Base-by-base conservation (phyloP, 2,888 invertebrate genomes). In the Euclidia mi region DNA sequence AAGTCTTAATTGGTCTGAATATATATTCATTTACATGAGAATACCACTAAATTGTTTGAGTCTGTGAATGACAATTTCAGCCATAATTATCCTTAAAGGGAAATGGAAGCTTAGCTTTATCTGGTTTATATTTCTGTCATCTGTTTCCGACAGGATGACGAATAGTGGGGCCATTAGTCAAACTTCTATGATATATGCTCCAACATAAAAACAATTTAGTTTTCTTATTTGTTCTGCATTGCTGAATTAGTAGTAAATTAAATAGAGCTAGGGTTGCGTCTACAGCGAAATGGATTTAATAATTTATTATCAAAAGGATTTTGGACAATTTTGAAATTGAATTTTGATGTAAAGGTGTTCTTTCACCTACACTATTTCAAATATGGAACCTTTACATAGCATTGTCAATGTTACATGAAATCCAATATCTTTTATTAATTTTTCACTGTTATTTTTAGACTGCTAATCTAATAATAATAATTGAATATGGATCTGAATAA, bases 121-220 rank as follows among this genome's bases (percentile, higher is more conserved):
- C 28, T 56, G 3, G 10, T 44, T 41, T 37, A 42, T 61, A 61
- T 65, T 51, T 65, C 49, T 65, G 60, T 61, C 32, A 56, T 58
- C 32, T 53, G 44, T 18, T 14, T 7, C 12, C 18, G 63, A 63
- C 61, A 60, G 63, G 12, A 50, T 55, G 71, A 72, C 57, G 31
- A 43, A 52, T 50, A 56, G 59, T 38, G 49, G 17, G 25, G 3
- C 58, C 55, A 59, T 73, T 66, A 72, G 61, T 76, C 66, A 49
- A 12, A 48, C 18, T 15, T 49, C 40, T 41, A 40, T 67, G 66
- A 70, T 60, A 57, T 58, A 72, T 60, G 37, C 10, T 17, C 40
- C 49, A 15, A 50, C 38, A 55, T 52, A 12, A 34, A 35, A 58
- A 65, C 51, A 56, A 56, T 64, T 56, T 62, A 61, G 51, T 53